phyloP scores from a whole-genome alignment of 1,140 invertebrate species.

The Procambarus clarkii region DNA sequence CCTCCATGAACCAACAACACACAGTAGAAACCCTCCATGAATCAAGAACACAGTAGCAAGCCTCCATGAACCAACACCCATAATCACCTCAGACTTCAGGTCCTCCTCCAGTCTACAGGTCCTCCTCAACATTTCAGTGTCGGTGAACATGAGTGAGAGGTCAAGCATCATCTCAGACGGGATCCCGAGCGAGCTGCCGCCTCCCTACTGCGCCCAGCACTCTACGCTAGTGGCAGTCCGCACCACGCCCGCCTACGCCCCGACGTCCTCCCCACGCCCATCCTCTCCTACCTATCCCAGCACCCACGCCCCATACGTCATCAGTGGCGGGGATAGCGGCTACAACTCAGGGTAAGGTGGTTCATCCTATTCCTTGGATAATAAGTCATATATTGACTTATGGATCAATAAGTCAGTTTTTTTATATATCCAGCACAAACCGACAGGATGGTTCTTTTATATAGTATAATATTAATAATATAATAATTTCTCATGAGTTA shows the following conservation, averaged over 20 bases:
- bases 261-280: conserved; percentile 32
- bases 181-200: conserved; percentile 23
- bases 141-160: conserved; percentile 42
- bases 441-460: too few relatives aligned
- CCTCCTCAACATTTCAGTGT: neutral
- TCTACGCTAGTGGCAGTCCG: conserved; percentile 55
- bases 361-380: too few relatives aligned
- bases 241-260: conserved; percentile 34
- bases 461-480: too few relatives aligned
- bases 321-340: conserved; percentile 42
- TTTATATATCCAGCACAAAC: too few relatives aligned
- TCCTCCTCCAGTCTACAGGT: neutral
- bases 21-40: too few relatives aligned
- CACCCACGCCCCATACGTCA: conserved; percentile 41
- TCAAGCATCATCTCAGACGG: conserved; percentile 42
- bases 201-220: conserved; percentile 53
- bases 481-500: too few relatives aligned
- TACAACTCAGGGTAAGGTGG: conserved; percentile 44
- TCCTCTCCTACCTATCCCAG: conserved; percentile 16
- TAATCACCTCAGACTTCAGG: neutral
- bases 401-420: too few relatives aligned
- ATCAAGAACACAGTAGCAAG: too few relatives aligned
- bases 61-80: too few relatives aligned
- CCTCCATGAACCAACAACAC: too few relatives aligned
- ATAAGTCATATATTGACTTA: too few relatives aligned